Evolutionary conservation across 2,888 invertebrate genomes (phyloP).

Genomic region (Cephonodes hylas): DNA sequence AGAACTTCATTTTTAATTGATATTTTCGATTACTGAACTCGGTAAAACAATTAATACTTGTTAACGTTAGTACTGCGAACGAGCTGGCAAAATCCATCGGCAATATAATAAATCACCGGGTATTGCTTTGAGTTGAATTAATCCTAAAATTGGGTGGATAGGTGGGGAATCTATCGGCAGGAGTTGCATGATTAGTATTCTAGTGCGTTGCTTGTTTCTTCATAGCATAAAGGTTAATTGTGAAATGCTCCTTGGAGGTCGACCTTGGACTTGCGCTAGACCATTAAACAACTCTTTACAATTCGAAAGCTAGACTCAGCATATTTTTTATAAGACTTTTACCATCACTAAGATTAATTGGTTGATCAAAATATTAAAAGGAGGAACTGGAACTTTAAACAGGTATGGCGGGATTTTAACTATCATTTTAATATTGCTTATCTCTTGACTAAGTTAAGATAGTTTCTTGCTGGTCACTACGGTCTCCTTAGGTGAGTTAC

Average conservation of each 20-base stretch:
- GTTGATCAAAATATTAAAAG: no score
- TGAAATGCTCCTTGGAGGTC: conserved; percentile 1
- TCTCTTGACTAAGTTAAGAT: background rate
- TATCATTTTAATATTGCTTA: background rate
- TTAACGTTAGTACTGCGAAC: background rate
- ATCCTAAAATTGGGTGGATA: background rate
- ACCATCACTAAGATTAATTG: background rate
- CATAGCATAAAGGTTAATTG: conserved; percentile 1
- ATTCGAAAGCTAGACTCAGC: background rate
- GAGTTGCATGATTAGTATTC: background rate
- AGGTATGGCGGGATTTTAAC: no score
- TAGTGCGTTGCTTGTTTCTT: background rate
- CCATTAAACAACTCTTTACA: background rate
- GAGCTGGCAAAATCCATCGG: background rate
- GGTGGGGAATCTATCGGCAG: background rate
- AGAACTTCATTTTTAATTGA: no score
- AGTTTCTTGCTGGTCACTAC: no score
- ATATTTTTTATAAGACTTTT: no score
- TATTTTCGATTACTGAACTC: background rate
- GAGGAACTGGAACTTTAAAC: no score
- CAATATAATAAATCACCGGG: background rate
- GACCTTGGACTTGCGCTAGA: conserved; percentile 2
- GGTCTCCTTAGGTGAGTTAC: no score
- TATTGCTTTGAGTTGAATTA: background rate
- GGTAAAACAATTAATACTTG: background rate